A percentile compares a stretch with the other conserved stretches of the same genome.
phyloP scores from a whole-genome alignment of 2,113 vertebrate species.

The Etheostoma spectabile region DNA sequence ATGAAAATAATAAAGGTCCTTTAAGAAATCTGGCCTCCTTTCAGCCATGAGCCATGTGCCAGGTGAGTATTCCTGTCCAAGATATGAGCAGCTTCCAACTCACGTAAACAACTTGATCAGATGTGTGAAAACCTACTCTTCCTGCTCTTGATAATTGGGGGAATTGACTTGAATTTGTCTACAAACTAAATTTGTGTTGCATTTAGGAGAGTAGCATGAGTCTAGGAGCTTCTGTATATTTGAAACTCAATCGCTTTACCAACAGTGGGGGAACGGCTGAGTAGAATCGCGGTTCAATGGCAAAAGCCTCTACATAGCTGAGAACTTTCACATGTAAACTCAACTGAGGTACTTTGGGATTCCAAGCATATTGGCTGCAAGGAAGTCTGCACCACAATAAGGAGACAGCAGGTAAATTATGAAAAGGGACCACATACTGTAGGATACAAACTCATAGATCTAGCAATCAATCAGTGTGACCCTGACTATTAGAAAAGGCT shows the following conservation, averaged over 20 bases:
- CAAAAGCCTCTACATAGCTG: constrained; percentile 60
- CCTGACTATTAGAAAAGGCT: background rate
- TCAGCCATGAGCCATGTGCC: constrained; percentile 53
- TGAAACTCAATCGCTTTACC: constrained; percentile 56
- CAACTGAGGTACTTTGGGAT: constrained; percentile 62
- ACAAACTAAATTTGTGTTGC: constrained; percentile 30
- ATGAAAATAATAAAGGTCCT: constrained; percentile 81
- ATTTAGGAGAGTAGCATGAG: constrained; percentile 17
- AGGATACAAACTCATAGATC: constrained; percentile 1
- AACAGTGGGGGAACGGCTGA: constrained; percentile 46
- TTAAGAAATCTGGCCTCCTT: constrained; percentile 73
- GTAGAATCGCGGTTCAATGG: constrained; percentile 44
- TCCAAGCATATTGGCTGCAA: constrained; percentile 66
- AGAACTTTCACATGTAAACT: constrained; percentile 80
- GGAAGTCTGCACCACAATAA: constrained; percentile 58
- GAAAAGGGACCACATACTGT: constrained; percentile 15
- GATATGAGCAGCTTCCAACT: constrained; percentile 62
- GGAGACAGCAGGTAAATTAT: constrained; percentile 48
- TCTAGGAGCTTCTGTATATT: constrained; percentile 41
- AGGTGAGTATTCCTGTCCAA: constrained; percentile 48
- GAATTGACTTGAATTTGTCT: constrained; percentile 28
- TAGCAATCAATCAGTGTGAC: constrained; percentile 18
- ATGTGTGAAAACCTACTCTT: constrained; percentile 57
- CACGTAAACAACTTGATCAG: constrained; percentile 62
- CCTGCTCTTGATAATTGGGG: constrained; percentile 36